Percentiles rank a stretch among this genome's conserved stretches.
These are phyloP conservation scores for Otus sunia DNA, from an alignment of 2,113 vertebrate species.

Conservation along the genomic window DNA sequence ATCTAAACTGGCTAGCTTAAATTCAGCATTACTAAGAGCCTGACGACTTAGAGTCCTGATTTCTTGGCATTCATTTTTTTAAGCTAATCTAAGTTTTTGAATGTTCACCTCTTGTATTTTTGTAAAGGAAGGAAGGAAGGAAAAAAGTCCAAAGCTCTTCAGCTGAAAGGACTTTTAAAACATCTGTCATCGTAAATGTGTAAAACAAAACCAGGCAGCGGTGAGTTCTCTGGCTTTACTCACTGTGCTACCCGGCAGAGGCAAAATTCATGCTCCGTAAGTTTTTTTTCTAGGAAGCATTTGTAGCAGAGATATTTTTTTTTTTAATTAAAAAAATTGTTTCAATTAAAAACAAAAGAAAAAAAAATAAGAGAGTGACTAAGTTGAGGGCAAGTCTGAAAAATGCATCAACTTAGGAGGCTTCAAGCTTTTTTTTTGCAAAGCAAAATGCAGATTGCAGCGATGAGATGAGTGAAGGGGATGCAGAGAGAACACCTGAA, in stretches of 20 bases:
- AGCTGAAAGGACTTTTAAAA: neutral
- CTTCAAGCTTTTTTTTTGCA: neutral
- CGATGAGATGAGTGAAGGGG: slow-evolving; percentile 46
- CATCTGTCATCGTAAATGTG: neutral
- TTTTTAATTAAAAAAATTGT: neutral
- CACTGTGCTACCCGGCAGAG: neutral
- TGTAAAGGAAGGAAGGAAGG: neutral
- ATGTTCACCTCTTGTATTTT: neutral
- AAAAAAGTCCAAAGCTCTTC: neutral
- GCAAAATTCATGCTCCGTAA: neutral
- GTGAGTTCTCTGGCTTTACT: neutral
- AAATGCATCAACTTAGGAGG: neutral
- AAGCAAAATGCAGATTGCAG: neutral
- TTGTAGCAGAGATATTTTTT: neutral
- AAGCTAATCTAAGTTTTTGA: neutral
- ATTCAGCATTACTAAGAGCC: neutral
- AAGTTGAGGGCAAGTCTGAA: neutral
- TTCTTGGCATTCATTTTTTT: neutral
- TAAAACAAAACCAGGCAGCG: neutral
- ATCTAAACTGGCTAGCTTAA: neutral
- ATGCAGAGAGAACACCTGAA: slow-evolving; percentile 57
- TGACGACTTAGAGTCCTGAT: neutral
- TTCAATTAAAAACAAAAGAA: neutral
- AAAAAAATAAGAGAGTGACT: neutral
- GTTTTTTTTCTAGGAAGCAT: neutral